Evolutionary conservation across 2,797 vertebrate species (phyloP), one percentile per base, ranked within the genome.

Genomic region (Halcyon chelicuti): DNA sequence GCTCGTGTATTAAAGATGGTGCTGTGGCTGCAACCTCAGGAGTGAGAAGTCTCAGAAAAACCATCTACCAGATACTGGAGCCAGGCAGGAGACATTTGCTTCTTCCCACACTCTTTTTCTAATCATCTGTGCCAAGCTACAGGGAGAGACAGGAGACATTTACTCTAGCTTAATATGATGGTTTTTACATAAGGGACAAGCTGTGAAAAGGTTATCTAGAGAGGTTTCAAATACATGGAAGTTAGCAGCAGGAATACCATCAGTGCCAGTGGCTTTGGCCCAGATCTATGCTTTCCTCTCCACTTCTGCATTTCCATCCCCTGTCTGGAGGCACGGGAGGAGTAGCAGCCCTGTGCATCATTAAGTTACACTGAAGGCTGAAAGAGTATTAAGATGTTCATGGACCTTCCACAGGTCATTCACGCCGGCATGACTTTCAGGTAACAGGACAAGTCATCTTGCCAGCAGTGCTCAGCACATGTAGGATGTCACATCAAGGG

Each of bases 61-160:
- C 31, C 13, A 57, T 42, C 25, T 62, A 9, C 18, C 7, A 47
- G 21, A 31, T 14, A 54, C 6, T 26, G 14, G 18, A 62, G 13
- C 9, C 0, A 2, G 5, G 4, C 26, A 4, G 20, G 7, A 55
- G 20, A 12, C 0, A 2, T 55, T 86, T 42, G 9, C 21, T 60
- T 19, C 5, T 62, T 76, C 31, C 29, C 5, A 10, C 35, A 17
- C 5, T 68, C 21, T 49, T 83, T 65, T 47, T 33, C 37, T 42
- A 63, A 66, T 42, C 1, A 44, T 62, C 60, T 86, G 12, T 35
- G 47, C 77, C 28, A 83, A 60, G 31, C 1, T 1, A 8, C 15
- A 70, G 35, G 76, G 25, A 71, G 21, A 60, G 12, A 47, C 5
- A 77, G 17, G 21, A 90, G 5, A 58, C 5, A 9, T 80, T 77